Evolutionary conservation across 2,797 vertebrate species (phyloP).

Genomic region (Zenarchopterus dispar): DNA sequence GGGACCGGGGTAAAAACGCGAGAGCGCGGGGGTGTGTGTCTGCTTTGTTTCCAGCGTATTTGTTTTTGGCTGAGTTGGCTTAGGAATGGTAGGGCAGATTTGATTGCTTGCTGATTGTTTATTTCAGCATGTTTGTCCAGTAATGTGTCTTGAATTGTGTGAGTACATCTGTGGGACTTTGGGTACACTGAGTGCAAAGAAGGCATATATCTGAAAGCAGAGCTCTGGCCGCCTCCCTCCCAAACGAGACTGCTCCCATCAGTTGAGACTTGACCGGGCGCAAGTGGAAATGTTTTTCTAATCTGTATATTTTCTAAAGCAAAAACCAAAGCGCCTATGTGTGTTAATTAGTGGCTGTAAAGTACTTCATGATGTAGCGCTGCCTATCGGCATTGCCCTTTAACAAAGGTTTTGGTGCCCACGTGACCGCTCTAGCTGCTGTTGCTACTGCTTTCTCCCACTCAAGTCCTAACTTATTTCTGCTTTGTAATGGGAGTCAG

Average conservation of each 20-base stretch:
- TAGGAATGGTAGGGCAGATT: conserved; percentile 28
- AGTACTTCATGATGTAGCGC: conserved; percentile 80
- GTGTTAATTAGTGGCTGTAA: conserved; percentile 80
- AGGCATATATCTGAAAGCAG: conserved; percentile 14
- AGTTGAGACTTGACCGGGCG: conserved; percentile 46
- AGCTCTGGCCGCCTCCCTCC: conserved; percentile 16
- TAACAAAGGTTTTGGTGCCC: conserved; percentile 73
- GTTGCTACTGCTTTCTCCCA: conserved; percentile 81
- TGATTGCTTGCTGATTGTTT: conserved; percentile 28
- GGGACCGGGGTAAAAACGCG: conserved; percentile 27
- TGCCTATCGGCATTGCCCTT: conserved; percentile 70
- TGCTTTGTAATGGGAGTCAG: conserved; percentile 92
- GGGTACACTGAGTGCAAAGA: conserved; percentile 3
- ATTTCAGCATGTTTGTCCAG: conserved; percentile 3
- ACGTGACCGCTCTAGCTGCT: conserved; percentile 47
- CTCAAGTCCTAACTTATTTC: conserved; percentile 83
- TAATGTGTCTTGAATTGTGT: conserved; percentile 8
- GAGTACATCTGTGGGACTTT: background rate
- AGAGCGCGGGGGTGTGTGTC: conserved; percentile 17
- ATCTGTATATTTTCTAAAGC: conserved; percentile 83
- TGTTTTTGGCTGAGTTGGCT: conserved; percentile 36
- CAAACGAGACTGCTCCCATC: conserved; percentile 51
- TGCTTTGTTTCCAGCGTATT: conserved; percentile 63
- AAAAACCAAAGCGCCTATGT: conserved; percentile 68
- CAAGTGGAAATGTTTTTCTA: conserved; percentile 82